Evolutionary conservation across 2,797 vertebrate species (phyloP).

Genomic region (Sebastes miniatus): DNA sequence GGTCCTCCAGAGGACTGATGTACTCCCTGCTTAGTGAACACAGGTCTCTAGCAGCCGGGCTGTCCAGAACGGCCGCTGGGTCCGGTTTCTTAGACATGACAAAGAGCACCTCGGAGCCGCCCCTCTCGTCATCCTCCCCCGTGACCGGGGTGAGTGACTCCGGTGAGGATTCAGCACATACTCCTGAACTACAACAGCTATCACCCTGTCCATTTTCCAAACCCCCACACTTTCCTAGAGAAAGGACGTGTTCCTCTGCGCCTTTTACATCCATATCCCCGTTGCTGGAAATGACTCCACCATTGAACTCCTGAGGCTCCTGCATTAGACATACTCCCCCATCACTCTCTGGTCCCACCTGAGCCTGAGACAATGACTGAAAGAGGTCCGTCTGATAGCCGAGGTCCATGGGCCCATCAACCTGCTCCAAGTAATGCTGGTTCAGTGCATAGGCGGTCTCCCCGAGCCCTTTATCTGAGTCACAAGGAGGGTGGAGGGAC

Average conservation of each 20-base stretch:
- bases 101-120: slow-evolving; percentile 57
- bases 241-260: slow-evolving; percentile 33
- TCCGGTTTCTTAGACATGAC: slow-evolving; percentile 68
- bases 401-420: slow-evolving; percentile 62
- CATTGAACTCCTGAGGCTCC: slow-evolving; percentile 56
- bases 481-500: slow-evolving; percentile 67
- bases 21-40: slow-evolving; percentile 68
- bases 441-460: slow-evolving; percentile 56
- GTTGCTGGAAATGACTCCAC: slow-evolving; percentile 37
- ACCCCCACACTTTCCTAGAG: slow-evolving; percentile 7
- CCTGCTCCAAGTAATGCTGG: slow-evolving; percentile 70
- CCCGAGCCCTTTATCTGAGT: slow-evolving; percentile 57
- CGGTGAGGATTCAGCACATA: slow-evolving; percentile 45
- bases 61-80: slow-evolving; percentile 25
- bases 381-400: slow-evolving; percentile 59
- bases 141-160: slow-evolving; percentile 10
- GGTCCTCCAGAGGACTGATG: slow-evolving; percentile 76
- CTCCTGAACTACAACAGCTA: slow-evolving; percentile 46
- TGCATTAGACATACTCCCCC: slow-evolving; percentile 35
- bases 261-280: slow-evolving; percentile 23
- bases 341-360: slow-evolving; percentile 45
- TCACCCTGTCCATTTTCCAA: slow-evolving; percentile 65
- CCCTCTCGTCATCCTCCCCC: slow-evolving; percentile 30
- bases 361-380: slow-evolving; percentile 59
- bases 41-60: slow-evolving; percentile 29